Conservation (phyloP, 2,113 vertebrate genomes). For the Cichladusa arquata region DNA sequence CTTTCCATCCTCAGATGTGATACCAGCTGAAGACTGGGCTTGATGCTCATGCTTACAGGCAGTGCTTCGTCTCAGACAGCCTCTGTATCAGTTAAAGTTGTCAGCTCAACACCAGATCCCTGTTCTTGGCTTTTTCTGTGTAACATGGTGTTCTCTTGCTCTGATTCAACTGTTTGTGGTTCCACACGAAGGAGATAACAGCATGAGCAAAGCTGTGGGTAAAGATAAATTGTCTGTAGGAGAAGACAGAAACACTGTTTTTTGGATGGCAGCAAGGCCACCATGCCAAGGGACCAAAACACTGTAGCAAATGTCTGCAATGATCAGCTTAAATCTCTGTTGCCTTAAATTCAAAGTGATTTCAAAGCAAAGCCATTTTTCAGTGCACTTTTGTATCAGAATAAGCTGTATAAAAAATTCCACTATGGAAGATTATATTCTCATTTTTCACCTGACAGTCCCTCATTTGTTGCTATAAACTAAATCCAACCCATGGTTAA, state of each 20-base stretch:
- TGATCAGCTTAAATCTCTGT: background rate
- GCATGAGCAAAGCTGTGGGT: slow-evolving; percentile 20
- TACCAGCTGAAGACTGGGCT: background rate
- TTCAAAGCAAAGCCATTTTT: background rate
- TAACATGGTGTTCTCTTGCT: background rate
- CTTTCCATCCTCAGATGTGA: background rate
- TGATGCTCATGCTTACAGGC: background rate
- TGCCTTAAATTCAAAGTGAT: slow-evolving; percentile 6
- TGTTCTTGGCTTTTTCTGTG: slow-evolving; percentile 2
- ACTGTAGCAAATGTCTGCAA: background rate
- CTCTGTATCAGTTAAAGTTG: background rate
- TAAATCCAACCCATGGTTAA: background rate
- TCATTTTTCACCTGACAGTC: background rate
- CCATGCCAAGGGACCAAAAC: background rate
- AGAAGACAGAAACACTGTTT: background rate
- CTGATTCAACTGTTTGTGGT: background rate
- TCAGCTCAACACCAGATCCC: background rate
- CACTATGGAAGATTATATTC: background rate
- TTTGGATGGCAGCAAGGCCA: background rate
- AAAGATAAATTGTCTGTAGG: slow-evolving; percentile 34
- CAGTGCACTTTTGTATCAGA: background rate
- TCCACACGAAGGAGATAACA: slow-evolving; percentile 41
- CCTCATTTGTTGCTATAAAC: background rate
- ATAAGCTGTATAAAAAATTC: background rate
- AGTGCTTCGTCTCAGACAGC: background rate